These are phyloP conservation scores for Ectemnius continuus DNA, from an alignment of 2,888 invertebrate genomes.

Conservation along the genomic window DNA sequence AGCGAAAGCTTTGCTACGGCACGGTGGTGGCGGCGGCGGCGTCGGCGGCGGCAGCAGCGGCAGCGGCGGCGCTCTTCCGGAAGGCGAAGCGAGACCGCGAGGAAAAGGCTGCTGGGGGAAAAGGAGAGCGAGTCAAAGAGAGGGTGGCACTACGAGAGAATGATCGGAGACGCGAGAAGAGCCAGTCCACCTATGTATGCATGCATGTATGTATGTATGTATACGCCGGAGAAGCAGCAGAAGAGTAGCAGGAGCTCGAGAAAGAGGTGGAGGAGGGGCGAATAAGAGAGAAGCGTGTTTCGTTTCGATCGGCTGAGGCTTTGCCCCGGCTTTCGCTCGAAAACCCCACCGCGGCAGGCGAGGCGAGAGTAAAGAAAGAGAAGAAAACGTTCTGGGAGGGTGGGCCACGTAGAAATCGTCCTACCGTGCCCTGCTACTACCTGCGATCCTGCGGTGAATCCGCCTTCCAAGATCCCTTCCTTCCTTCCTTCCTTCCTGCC, in stretches of 20 bases:
- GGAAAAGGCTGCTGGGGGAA: slow-evolving; percentile 41
- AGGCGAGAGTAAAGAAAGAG: slow-evolving; percentile 58
- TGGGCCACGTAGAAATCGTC: slow-evolving; percentile 64
- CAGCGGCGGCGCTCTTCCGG: slow-evolving; percentile 42
- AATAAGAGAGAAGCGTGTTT: slow-evolving; percentile 72
- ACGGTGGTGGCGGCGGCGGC: slow-evolving; percentile 36
- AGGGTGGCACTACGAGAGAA: slow-evolving; percentile 36
- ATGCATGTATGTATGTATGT: slow-evolving; percentile 23
- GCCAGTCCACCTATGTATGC: slow-evolving; percentile 19
- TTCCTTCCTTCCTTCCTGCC: slow-evolving; percentile 62
- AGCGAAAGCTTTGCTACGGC: no score
- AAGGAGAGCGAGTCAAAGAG: slow-evolving; percentile 36
- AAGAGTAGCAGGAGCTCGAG: slow-evolving; percentile 7
- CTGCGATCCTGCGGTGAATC: slow-evolving; percentile 63
- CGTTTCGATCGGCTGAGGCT: slow-evolving; percentile 69
- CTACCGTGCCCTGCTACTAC: slow-evolving; percentile 65
- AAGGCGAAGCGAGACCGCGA: slow-evolving; percentile 42
- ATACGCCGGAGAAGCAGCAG: slow-evolving; percentile 6
- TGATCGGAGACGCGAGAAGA: slow-evolving; percentile 50
- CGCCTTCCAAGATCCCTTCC: slow-evolving; percentile 63
- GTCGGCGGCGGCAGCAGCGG: slow-evolving; percentile 36
- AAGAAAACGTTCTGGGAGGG: slow-evolving; percentile 56
- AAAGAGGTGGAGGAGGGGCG: slow-evolving; percentile 67
- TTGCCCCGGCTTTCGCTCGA: slow-evolving; percentile 62
- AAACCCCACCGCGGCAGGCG: slow-evolving; percentile 54